phyloP scores from a whole-genome alignment of 2,797 vertebrate species.

The Anolis apletophallus region DNA sequence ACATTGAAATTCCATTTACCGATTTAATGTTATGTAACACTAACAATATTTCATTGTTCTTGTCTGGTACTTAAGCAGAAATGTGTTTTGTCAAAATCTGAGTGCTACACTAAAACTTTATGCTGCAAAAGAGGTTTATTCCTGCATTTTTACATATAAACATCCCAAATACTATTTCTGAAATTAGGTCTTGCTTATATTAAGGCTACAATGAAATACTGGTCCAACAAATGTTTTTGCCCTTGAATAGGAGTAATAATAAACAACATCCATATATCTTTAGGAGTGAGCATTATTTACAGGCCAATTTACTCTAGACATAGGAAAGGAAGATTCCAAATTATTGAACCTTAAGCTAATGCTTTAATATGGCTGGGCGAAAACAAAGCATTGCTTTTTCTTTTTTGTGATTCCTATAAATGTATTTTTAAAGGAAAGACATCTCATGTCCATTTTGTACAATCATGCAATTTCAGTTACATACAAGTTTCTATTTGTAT shows the following conservation, averaged over 20 bases:
- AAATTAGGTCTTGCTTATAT: neutral
- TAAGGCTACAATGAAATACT: neutral
- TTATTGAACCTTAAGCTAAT: neutral
- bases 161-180: neutral
- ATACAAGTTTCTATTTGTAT: neutral
- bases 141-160: neutral
- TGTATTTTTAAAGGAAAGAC: too few species aligned
- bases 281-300: neutral
- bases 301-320: neutral
- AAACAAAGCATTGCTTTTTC: neutral
- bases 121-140: neutral
- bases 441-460: too few species aligned
- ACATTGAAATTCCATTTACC: constrained; percentile 60
- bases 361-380: neutral
- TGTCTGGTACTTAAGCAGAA: neutral
- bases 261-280: neutral
- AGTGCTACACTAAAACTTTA: neutral
- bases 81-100: neutral
- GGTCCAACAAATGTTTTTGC: neutral
- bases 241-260: neutral
- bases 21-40: neutral
- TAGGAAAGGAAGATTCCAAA: neutral
- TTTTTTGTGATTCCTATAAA: neutral
- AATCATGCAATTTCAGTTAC: neutral
- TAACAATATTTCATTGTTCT: constrained; percentile 28